Evolutionary conservation across 2,888 invertebrate genomes (phyloP).

Genomic region (Hydroisotoma schaefferi): DNA sequence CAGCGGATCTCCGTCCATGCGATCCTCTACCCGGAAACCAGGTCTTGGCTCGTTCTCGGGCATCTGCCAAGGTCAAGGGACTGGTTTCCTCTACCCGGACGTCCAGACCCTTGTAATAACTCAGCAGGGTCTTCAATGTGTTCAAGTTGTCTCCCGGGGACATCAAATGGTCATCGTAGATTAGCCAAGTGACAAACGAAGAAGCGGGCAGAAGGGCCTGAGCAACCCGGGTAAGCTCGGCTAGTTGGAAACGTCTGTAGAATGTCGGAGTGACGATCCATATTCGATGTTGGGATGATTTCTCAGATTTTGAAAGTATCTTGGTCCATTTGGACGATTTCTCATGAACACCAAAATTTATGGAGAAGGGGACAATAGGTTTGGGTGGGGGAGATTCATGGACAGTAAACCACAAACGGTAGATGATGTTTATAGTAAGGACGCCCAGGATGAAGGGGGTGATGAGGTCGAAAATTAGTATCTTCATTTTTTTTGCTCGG

Average conservation of each 20-base stretch:
- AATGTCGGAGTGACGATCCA: constrained; percentile 30
- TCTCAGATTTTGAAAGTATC: background rate
- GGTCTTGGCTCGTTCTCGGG: no score
- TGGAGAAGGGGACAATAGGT: background rate
- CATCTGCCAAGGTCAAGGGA: no score
- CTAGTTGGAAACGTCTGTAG: constrained; percentile 49
- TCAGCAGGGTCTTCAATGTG: no score
- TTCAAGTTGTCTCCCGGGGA: no score
- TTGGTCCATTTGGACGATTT: background rate
- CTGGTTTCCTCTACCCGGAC: no score
- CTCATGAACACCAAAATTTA: background rate
- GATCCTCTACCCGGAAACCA: background rate
- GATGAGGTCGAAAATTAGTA: background rate
- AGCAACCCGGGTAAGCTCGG: constrained; percentile 70
- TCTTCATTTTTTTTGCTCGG: background rate
- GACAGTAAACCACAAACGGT: background rate
- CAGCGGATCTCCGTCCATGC: constrained; percentile 61
- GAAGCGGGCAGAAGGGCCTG: constrained; percentile 66
- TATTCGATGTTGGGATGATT: background rate
- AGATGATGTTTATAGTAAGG: background rate
- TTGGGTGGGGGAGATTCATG: background rate
- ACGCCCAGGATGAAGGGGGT: background rate
- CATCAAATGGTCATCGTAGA: constrained; percentile 69
- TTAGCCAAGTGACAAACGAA: constrained; percentile 65
- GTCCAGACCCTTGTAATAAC: no score